Evolutionary conservation across 2,797 vertebrate species (phyloP).

Genomic region (Acrocephalus scirpaceus): DNA sequence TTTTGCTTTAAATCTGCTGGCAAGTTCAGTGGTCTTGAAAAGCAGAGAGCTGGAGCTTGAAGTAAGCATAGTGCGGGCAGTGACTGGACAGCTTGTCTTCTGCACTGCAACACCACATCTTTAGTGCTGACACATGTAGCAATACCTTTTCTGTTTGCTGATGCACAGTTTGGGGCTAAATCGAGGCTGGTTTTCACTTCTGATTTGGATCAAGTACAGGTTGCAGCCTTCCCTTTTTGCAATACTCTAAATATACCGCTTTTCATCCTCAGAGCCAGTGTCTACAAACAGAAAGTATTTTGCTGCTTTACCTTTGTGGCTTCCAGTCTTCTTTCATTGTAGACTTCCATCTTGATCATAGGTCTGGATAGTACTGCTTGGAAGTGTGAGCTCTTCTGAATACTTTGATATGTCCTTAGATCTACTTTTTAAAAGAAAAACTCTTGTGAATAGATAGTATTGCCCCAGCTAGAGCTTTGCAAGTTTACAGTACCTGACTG

Average conservation of each 20-base stretch:
- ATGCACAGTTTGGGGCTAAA: neutral
- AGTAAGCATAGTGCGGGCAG: neutral
- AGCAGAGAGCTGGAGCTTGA: neutral
- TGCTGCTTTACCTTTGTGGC: neutral
- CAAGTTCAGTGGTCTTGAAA: neutral
- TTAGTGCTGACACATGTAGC: neutral
- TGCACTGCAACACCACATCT: neutral
- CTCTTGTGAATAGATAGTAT: neutral
- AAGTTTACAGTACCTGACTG: neutral
- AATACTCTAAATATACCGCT: neutral
- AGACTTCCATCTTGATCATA: neutral
- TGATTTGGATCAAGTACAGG: neutral
- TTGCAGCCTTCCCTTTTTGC: neutral
- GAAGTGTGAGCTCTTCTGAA: neutral
- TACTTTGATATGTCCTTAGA: neutral
- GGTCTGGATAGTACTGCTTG: neutral
- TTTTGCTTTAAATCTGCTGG: neutral
- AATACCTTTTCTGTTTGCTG: neutral
- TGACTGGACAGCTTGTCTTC: neutral
- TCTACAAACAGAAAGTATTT: neutral
- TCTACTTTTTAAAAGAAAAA: neutral
- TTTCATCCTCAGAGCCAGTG: neutral
- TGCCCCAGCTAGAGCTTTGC: neutral
- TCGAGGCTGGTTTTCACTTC: neutral
- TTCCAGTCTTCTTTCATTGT: neutral